These are phyloP conservation scores for Hyles vespertilio DNA, from an alignment of 1,140 invertebrate species.

Conservation along the genomic window DNA sequence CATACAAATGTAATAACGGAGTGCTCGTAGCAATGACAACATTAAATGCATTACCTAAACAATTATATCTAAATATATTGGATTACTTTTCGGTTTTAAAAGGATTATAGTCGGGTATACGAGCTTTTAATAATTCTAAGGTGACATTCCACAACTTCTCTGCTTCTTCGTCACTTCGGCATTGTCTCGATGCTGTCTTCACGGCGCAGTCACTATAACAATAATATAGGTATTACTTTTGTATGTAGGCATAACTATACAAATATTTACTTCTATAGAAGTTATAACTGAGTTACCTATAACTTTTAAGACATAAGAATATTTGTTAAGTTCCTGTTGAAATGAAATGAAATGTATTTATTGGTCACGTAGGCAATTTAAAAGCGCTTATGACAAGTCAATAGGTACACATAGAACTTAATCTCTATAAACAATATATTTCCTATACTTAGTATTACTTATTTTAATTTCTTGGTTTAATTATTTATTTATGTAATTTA, in stretches of 20 bases:
- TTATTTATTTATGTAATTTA: too few species aligned
- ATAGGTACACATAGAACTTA: too few species aligned
- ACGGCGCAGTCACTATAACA: slow-evolving; percentile 41
- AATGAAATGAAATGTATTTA: too few species aligned
- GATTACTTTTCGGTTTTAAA: neutral
- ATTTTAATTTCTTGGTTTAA: too few species aligned
- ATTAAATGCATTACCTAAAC: too few species aligned
- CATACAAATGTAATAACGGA: too few species aligned
- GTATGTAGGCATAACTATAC: neutral
- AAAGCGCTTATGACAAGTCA: too few species aligned
- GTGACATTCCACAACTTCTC: slow-evolving; percentile 33
- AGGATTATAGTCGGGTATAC: slow-evolving; percentile 10
- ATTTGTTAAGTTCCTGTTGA: neutral
- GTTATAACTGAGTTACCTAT: neutral
- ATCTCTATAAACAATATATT: too few species aligned
- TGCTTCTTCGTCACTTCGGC: slow-evolving; percentile 26
- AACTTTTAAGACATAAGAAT: neutral
- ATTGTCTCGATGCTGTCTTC: slow-evolving; percentile 27
- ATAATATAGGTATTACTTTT: neutral
- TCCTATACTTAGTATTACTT: too few species aligned
- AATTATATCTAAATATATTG: too few species aligned
- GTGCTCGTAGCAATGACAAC: too few species aligned
- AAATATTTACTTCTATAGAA: neutral
- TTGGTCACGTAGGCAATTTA: too few species aligned
- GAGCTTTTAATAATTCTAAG: slow-evolving; percentile 12